Conservation (phyloP, 2,888 invertebrate genomes). For the Orchesella flavescens region DNA sequence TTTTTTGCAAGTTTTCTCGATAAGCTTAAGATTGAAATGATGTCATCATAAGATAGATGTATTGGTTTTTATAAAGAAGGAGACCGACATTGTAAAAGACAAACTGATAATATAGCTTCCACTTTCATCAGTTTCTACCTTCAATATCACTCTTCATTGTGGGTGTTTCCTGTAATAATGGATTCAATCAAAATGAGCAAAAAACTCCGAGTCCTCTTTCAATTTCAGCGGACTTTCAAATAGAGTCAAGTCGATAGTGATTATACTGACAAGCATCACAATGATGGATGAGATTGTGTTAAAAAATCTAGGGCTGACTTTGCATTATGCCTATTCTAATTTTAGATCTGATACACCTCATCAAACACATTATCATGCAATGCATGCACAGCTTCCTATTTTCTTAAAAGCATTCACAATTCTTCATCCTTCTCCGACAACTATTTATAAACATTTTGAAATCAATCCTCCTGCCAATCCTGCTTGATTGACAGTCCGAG, state of each 20-base stretch:
- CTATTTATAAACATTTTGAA: constrained; percentile 56
- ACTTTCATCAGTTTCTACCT: no score
- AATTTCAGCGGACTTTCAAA: background rate
- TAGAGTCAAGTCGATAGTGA: constrained; percentile 25
- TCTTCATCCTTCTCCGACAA: constrained; percentile 1
- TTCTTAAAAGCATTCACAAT: background rate
- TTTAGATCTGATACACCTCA: constrained; percentile 45
- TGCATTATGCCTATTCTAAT: constrained; percentile 15
- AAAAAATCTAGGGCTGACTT: background rate
- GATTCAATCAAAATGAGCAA: background rate
- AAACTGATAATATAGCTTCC: no score
- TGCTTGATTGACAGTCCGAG: constrained; percentile 44
- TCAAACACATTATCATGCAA: constrained; percentile 36
- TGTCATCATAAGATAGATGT: no score
- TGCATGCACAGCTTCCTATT: background rate
- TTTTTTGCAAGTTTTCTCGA: no score
- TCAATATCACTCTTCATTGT: no score
- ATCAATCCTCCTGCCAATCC: constrained; percentile 52
- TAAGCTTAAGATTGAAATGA: no score
- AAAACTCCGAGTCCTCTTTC: background rate
- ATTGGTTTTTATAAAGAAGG: no score
- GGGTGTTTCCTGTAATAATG: background rate
- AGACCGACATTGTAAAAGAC: no score
- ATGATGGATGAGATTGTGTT: constrained; percentile 47
- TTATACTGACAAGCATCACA: constrained; percentile 49